phyloP scores from a whole-genome alignment of 2,888 invertebrate genomes.

The Disparrhopalites patrizii region DNA sequence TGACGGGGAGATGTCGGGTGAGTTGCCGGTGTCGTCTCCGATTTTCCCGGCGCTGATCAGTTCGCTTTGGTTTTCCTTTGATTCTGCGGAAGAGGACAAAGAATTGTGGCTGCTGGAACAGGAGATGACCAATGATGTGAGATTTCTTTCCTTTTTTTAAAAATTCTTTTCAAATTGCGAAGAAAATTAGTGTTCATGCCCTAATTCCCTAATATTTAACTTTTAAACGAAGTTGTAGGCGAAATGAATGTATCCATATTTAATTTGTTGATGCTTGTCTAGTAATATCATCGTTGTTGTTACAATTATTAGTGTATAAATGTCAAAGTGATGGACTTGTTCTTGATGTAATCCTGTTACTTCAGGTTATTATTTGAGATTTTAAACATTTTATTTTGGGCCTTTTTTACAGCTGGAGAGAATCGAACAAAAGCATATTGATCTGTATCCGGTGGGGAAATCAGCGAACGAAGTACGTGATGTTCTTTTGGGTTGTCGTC shows the following conservation, averaged over 20 bases:
- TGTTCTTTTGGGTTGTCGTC: too few relatives aligned
- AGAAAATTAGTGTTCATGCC: background rate
- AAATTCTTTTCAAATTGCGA: background rate
- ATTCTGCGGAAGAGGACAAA: slow-evolving; percentile 43
- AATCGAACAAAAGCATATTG: slow-evolving; percentile 24
- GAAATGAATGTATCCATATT: too few relatives aligned
- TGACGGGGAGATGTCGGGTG: slow-evolving; percentile 14
- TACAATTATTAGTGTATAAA: too few relatives aligned
- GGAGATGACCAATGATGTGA: slow-evolving; percentile 41
- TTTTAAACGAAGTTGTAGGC: too few relatives aligned
- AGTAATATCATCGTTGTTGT: background rate
- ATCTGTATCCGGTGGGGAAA: slow-evolving; percentile 23
- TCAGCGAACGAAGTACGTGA: slow-evolving; percentile 23
- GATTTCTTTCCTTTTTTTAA: background rate
- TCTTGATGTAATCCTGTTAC: too few relatives aligned
- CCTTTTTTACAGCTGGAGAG: slow-evolving; percentile 20
- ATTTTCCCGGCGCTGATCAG: slow-evolving; percentile 35
- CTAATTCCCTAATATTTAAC: too few relatives aligned
- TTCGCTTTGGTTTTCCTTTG: slow-evolving; percentile 43
- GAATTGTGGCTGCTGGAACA: slow-evolving; percentile 44
- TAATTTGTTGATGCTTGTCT: too few relatives aligned
- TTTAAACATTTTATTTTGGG: too few relatives aligned
- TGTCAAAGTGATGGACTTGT: too few relatives aligned
- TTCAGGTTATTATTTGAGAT: too few relatives aligned
- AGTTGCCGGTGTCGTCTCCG: slow-evolving; percentile 32